Evolutionary conservation across 2,888 invertebrate genomes (phyloP), one percentile per base, ranked within the genome.

Genomic region (Harmothoe impar): DNA sequence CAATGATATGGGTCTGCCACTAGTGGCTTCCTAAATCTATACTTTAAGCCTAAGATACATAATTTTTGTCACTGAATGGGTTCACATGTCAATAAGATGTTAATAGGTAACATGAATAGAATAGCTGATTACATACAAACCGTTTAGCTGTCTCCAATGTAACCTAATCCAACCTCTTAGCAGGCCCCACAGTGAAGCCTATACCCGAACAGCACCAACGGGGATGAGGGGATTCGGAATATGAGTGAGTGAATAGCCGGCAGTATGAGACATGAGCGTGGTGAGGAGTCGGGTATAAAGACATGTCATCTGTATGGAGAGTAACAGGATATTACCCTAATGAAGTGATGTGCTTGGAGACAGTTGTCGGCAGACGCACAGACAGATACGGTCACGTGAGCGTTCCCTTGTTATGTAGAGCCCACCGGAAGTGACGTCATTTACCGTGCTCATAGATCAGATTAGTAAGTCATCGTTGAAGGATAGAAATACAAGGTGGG

Each of bases 231-330:
- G n/a, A n/a, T n/a, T n/a, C n/a, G n/a, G n/a, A n/a, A n/a, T n/a
- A n/a, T n/a, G n/a, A n/a, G n/a, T n/a, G n/a, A n/a, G n/a, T n/a
- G n/a, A n/a, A n/a, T n/a, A n/a, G n/a, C n/a, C n/a, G n/a, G n/a
- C n/a, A 62, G 62, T 3, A n/a, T 5, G 62, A n/a, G 12, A n/a
- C 7, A 62, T 20, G 62, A 62, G 20, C n/a, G 62, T n/a, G 7
- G 12, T 20, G 62, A 3, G 12, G 62, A n/a, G n/a, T 62, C 62
- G 23, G 62, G 62, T n/a, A 3, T 62, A 62, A 5, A 1, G 62
- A 62, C 20, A 62, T 62, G 62, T 62, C 72, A 72, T 72, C 31
- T 72, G 72, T 72, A 72, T 72, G 72, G 72, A 72, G 72, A 62
- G 20, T 20, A 62, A 62, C 23, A 62, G 62, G n/a, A 62, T n/a